These are phyloP conservation scores for Anthonomus grandis DNA, from an alignment of 1,140 invertebrate genomes.

Conservation along the genomic window DNA sequence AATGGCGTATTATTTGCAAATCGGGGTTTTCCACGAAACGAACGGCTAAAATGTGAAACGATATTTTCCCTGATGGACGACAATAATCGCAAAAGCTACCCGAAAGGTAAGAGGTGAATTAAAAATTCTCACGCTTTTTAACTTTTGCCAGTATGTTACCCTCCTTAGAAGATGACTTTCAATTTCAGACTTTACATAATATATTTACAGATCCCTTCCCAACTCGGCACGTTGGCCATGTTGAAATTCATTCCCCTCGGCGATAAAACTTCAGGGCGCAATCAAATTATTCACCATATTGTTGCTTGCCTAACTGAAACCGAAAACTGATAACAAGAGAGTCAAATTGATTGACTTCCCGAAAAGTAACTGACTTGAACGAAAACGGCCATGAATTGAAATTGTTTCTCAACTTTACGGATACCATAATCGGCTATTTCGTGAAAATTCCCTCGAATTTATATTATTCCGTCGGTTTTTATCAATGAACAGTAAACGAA, in stretches of 20 bases:
- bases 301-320: constrained; percentile 37
- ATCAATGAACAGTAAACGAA: no score
- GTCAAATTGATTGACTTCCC: constrained; percentile 34
- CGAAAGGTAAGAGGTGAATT: constrained; percentile 25
- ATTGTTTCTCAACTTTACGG: constrained; percentile 30
- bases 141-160: constrained; percentile 21
- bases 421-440: constrained; percentile 30
- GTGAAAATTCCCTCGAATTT: constrained; percentile 8
- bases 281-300: constrained; percentile 45
- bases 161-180: constrained; percentile 40
- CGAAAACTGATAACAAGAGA: constrained; percentile 35
- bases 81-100: constrained; percentile 21
- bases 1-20: constrained; percentile 17
- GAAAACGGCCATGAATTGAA: constrained; percentile 30
- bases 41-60: constrained; percentile 20
- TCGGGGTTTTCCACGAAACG: constrained; percentile 17
- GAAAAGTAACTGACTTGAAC: constrained; percentile 30
- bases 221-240: constrained; percentile 24
- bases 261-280: constrained; percentile 43
- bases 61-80: constrained; percentile 25
- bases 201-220: constrained; percentile 35
- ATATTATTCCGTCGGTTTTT: no score
- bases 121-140: constrained; percentile 37
- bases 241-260: constrained; percentile 38
- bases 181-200: constrained; percentile 44